Percentiles rank a stretch among this genome's conserved stretches.
These are phyloP conservation scores for Podotricha telesiphe DNA, from an alignment of 2,888 invertebrate species.

Conservation along the genomic window DNA sequence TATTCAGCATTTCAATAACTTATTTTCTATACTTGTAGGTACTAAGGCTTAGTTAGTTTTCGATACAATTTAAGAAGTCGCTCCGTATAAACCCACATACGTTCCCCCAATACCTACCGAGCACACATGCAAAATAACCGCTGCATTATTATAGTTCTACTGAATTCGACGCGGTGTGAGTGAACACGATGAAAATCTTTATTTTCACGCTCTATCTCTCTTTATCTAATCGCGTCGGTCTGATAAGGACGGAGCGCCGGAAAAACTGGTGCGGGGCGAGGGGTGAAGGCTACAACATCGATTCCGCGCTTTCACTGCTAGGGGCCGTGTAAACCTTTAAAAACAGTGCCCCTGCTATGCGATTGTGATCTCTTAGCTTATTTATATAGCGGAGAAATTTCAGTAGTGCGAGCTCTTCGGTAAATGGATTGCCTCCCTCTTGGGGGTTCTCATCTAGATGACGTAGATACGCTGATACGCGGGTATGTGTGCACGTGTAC, in stretches of 20 bases:
- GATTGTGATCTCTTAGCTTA: constrained; percentile 80
- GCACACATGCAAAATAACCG: constrained; percentile 64
- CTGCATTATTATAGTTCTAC: constrained; percentile 64
- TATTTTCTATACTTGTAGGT: not conserved
- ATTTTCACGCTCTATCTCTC: constrained; percentile 84
- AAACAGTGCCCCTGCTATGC: constrained; percentile 77
- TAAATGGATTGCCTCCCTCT: constrained; percentile 84
- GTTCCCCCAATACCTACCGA: constrained; percentile 61
- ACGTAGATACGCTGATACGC: constrained; percentile 82
- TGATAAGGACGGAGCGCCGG: constrained; percentile 83
- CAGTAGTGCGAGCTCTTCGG: constrained; percentile 64
- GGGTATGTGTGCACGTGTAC: constrained; percentile 68
- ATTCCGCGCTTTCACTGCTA: constrained; percentile 84
- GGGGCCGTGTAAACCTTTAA: constrained; percentile 84
- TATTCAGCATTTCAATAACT: not conserved
- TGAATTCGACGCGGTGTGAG: constrained; percentile 75
- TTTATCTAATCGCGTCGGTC: constrained; percentile 82
- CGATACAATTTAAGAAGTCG: constrained; percentile 65
- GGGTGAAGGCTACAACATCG: constrained; percentile 84
- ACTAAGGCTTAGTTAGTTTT: not conserved
- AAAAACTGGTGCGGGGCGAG: constrained; percentile 82
- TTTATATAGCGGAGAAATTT: constrained; percentile 73
- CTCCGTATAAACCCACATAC: constrained; percentile 55
- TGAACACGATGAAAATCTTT: constrained; percentile 85
- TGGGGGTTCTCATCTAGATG: constrained; percentile 83